phyloP scores from a whole-genome alignment of 2,113 vertebrate species.

The Pollimyrus isidori region DNA sequence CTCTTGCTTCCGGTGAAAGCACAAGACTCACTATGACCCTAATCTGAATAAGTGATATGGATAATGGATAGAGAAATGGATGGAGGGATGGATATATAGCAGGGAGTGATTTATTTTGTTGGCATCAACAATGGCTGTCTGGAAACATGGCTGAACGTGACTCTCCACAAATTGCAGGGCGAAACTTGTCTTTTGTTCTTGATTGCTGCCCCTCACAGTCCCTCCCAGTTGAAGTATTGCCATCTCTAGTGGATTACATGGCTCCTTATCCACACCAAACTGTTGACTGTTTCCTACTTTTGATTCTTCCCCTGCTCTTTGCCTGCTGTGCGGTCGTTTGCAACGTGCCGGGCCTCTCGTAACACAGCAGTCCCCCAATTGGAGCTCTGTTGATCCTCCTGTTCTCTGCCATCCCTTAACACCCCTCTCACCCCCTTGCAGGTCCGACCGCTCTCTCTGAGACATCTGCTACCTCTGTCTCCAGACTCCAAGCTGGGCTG shows the following conservation, averaged over 20 bases:
- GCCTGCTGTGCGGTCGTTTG: not conserved
- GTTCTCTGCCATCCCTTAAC: not conserved
- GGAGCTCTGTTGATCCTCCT: not conserved
- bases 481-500: not conserved
- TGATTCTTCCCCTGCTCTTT: not conserved
- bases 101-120: not conserved
- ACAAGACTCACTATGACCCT: not conserved
- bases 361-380: not conserved
- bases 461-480: not conserved
- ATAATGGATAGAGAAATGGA: not conserved
- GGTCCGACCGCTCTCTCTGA: not conserved
- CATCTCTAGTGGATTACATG: not conserved
- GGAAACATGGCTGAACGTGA: not conserved
- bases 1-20: not conserved
- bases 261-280: not conserved
- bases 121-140: not conserved
- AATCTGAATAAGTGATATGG: not conserved
- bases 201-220: not conserved
- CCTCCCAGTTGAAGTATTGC: not conserved
- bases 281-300: not conserved
- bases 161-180: not conserved
- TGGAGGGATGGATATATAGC: not conserved
- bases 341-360: not conserved
- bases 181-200: not conserved
- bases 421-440: not conserved